Conservation (phyloP, 2,888 invertebrate genomes). For the Ashinkailepas kermadecensis region DNA sequence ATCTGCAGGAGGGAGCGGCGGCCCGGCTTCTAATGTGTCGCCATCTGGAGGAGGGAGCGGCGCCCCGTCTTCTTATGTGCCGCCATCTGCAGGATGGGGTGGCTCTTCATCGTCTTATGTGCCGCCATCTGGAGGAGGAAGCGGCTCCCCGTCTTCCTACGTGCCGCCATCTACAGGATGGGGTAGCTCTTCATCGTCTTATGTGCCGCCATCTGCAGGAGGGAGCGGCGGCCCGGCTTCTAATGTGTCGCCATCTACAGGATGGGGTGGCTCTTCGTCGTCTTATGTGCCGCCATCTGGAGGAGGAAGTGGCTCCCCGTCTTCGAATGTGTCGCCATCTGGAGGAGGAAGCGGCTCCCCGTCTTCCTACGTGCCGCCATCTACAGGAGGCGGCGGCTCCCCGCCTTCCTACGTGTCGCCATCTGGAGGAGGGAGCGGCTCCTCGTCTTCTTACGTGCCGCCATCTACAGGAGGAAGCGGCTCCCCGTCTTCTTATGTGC, state of each 20-base stretch:
- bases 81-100: too few species aligned
- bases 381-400: neutral
- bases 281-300: neutral
- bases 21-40: too few species aligned
- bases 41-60: too few species aligned
- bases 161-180: neutral
- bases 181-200: neutral
- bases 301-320: neutral
- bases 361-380: neutral
- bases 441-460: neutral
- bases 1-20: too few species aligned
- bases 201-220: too few species aligned
- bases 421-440: neutral
- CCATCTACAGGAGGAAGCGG: neutral
- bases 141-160: neutral
- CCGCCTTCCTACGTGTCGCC: neutral
- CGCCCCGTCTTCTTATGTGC: too few species aligned
- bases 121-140: neutral
- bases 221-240: too few species aligned
- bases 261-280: neutral
- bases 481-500: neutral
- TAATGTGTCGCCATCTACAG: neutral
- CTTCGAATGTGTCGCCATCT: neutral
- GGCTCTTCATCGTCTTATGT: too few species aligned
- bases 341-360: neutral